phyloP scores from a whole-genome alignment of 35 echinoderm and acorn worm species.

The Acanthaster planci region DNA sequence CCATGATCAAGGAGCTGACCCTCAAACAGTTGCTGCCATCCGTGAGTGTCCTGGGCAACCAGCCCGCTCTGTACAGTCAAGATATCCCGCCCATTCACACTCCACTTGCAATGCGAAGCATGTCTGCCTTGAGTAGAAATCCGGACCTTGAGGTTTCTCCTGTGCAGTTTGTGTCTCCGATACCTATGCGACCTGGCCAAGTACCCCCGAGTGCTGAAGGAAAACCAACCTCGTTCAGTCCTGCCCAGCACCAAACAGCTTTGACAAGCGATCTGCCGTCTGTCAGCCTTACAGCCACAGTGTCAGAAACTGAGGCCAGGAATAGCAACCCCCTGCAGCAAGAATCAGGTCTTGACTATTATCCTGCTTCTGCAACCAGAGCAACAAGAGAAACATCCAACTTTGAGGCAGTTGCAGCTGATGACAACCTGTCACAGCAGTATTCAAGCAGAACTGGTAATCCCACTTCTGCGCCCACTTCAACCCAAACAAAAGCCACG shows the following conservation, averaged over 20 bases:
- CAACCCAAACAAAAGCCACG: background rate
- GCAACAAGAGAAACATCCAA: background rate
- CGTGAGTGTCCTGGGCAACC: background rate
- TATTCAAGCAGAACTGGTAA: too few species aligned
- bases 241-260: background rate
- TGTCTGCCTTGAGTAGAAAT: background rate
- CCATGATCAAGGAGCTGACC: conserved; percentile 14
- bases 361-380: background rate
- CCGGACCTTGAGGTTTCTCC: background rate
- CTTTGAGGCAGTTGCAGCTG: too few species aligned
- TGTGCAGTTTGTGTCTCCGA: conserved; percentile 6
- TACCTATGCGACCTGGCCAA: background rate
- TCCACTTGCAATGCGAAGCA: conserved; percentile 27
- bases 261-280: too few species aligned
- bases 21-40: conserved; percentile 1
- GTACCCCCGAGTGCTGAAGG: background rate
- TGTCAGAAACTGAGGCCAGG: too few species aligned
- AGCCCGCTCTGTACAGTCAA: background rate
- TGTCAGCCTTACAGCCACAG: too few species aligned
- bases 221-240: background rate
- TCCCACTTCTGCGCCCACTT: background rate
- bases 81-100: conserved; percentile 20
- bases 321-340: too few species aligned
- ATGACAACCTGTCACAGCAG: too few species aligned
- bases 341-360: background rate